A percentile compares a stretch with the other conserved stretches of the same genome.
These are phyloP conservation scores for Sebastes trivittatus DNA, from an alignment of 2,797 vertebrate species.

Conservation along the genomic window DNA sequence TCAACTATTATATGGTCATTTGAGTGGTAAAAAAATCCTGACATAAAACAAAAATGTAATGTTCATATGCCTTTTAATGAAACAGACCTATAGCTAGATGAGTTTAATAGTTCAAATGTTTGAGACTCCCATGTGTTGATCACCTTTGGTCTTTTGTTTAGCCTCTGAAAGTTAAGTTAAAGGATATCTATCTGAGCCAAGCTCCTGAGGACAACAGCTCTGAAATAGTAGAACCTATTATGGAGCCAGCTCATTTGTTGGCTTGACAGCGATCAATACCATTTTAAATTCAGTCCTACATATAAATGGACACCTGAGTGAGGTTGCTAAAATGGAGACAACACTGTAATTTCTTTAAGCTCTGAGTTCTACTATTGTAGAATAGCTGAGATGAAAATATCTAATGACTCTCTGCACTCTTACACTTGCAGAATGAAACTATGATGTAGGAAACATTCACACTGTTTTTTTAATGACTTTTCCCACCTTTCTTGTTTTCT, in stretches of 20 bases:
- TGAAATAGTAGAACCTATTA: conserved; percentile 6
- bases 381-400: neutral
- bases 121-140: neutral
- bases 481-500: neutral
- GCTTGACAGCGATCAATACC: conserved; percentile 34
- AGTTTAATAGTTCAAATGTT: neutral
- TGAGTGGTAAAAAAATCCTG: neutral
- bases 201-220: conserved; percentile 9
- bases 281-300: conserved; percentile 14
- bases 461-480: neutral
- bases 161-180: neutral
- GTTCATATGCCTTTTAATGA: neutral
- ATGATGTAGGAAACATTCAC: neutral
- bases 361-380: neutral
- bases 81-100: neutral
- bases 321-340: neutral
- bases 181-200: neutral
- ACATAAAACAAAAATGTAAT: neutral
- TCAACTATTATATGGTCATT: neutral
- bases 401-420: neutral
- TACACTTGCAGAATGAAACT: neutral
- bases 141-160: neutral
- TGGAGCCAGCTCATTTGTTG: conserved; percentile 19
- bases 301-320: neutral
- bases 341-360: neutral